Base-by-base conservation (phyloP, 2,797 vertebrate species). In the Phrynocephalus guinanensis region DNA sequence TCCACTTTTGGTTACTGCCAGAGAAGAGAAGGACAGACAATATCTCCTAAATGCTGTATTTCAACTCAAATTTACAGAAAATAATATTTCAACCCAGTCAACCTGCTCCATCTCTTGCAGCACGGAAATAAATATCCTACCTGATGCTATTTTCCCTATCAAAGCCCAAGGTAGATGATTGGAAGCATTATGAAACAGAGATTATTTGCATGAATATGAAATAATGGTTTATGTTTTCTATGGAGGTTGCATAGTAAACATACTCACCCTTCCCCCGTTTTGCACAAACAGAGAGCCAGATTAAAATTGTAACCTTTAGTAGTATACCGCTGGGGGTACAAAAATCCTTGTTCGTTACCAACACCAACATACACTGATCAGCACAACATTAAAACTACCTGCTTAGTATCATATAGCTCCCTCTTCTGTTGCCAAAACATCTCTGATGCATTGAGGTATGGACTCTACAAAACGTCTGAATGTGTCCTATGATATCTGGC, bases 1-100 rank as follows among this genome's bases (percentile, higher is more conserved):
- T 95, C 94, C 86, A 93, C 90, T 90, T 96, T 89, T 93, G 90
- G 85, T 94, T 96, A 95, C 89, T 94, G 91, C 93, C 93, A 82
- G 91, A 94, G 95, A 93, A 94, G 85, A 90, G 93, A 93, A 83
- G 95, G 89, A 93, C 94, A 94, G 85, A 91, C 1, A 8, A 92
- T 96, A 96, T 95, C 95, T 97, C 92, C 96, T 96, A 94, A 97
- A 70, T 91, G 95, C 85, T 93, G 95, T 90, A 92, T 95, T 94
- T 95, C 94, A 95, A 92, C 92, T 90, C 28, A 89, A 93, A 91
- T 93, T 93, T 92, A 92, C 0, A 82, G 92, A 93, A 91, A 94
- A 87, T 88, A 93, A 95, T 87, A 86, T 93, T 95, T 96, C 94
- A 95, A 94, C 96, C 92, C 94, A 95, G 93, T 92, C 94, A 92